Percentiles rank a stretch among this genome's conserved stretches.
Conservation (phyloP, 2,113 vertebrate species). For the Phylloscopus trochilus region DNA sequence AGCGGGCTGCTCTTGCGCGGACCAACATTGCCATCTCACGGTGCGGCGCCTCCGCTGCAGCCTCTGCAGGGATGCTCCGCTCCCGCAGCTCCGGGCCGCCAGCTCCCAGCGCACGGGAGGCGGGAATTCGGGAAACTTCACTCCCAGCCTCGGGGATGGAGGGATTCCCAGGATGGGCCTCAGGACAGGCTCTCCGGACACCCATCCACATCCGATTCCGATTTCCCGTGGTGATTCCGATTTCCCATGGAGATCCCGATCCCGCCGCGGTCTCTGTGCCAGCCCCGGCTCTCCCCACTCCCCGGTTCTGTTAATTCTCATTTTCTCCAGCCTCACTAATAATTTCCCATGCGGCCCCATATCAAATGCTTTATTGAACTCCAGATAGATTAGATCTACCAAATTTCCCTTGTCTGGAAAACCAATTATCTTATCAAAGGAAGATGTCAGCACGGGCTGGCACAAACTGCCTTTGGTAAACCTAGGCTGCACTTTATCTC, state of each 20-base stretch:
- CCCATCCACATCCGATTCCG: rapidly evolving
- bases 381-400: constrained; percentile 63
- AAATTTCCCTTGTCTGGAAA: constrained; percentile 63
- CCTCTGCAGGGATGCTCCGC: neutral
- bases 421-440: constrained; percentile 69
- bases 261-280: rapidly evolving
- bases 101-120: rapidly evolving
- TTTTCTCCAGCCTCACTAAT: constrained; percentile 39
- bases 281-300: neutral
- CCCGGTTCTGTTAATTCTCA: constrained; percentile 15
- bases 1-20: neutral
- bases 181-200: rapidly evolving
- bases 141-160: neutral
- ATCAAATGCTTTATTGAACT: constrained; percentile 66
- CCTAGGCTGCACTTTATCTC: constrained; percentile 51
- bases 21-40: constrained; percentile 61
- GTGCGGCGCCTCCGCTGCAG: neutral
- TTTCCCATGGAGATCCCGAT: rapidly evolving
- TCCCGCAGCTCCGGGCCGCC: neutral
- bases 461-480: constrained; percentile 61
- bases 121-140: neutral
- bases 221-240: rapidly evolving
- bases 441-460: constrained; percentile 55
- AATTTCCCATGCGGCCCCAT: constrained; percentile 55
- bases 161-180: rapidly evolving